phyloP scores from a whole-genome alignment of 1,140 invertebrate species.

The Heliconius melpomene region DNA sequence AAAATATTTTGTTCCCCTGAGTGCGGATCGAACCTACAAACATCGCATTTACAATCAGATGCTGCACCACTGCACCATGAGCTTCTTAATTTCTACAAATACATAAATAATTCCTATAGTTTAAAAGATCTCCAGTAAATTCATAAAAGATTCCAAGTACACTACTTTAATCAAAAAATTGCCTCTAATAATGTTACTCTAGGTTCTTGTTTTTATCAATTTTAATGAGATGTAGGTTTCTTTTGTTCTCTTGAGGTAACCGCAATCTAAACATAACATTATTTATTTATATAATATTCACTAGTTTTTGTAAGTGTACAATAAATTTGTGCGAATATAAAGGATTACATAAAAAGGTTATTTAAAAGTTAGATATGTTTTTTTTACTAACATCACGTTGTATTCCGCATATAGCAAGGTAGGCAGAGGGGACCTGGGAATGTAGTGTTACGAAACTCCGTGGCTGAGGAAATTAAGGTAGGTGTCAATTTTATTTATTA shows the following conservation, averaged over 20 bases:
- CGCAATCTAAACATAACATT: background rate
- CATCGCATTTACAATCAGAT: too few species aligned
- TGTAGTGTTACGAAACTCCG: background rate
- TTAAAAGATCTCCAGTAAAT: too few species aligned
- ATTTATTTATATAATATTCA: slow-evolving; percentile 3
- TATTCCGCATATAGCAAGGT: background rate
- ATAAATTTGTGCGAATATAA: background rate
- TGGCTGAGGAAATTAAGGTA: too few species aligned
- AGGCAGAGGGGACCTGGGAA: background rate
- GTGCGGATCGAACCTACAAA: too few species aligned
- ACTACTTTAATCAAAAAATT: background rate
- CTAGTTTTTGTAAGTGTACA: background rate
- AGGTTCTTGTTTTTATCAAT: background rate
- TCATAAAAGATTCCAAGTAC: background rate
- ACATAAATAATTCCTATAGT: too few species aligned
- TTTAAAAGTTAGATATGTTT: background rate
- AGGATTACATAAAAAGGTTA: background rate
- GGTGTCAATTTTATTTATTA: too few species aligned
- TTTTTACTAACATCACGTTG: background rate
- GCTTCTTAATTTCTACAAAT: too few species aligned
- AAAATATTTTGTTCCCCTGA: too few species aligned
- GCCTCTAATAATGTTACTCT: background rate
- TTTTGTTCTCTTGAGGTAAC: background rate
- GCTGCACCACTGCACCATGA: too few species aligned
- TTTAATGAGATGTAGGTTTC: background rate